Base-by-base conservation (phyloP, 2,113 vertebrate species). In the Leptosomus discolor region DNA sequence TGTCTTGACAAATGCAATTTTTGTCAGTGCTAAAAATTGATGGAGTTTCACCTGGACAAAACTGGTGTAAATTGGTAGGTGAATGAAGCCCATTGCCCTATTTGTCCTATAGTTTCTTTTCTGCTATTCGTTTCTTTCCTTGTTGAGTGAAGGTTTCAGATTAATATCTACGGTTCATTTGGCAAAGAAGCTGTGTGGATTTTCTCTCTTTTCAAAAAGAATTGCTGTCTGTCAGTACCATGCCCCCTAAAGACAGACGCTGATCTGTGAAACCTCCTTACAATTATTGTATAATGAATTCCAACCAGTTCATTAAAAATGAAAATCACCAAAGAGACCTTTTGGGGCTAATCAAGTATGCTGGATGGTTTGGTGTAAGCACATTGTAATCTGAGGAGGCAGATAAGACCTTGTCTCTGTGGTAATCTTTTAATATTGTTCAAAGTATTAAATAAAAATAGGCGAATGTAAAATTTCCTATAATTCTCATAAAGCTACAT, bases 261-360 rank as follows among this genome's bases (percentile, higher is more conserved):
- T 85, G 96, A 88, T 90, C 95, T 95, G 77, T 80, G 93, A 97
- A 97, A 84, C 68, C 76, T 74, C 94, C 61, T n/a, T 92, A 61
- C 76, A 93, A 93, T 97, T 97, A 94, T 9, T 74, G 56, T 73
- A 22, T 96, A 98, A 97, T 97, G 95, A 97, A 96, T 97, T 94
- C 50, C 90, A 80, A 84, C 29, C 90, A 96, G 91, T 92, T 97
- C 96, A 96, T 97, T 97, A 96, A 88, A 97, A 96, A 84, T 77
- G 94, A 92, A 95, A 97, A 90, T 95, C 88, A 97, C 90, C 90
- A 58, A n/a, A 96, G 94, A 97, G 95, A 95, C 82, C 81, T 91
- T 98, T 96, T 97, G 96, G 53, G 90, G 37, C 51, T 98, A 96
- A 96, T 97, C 81, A 90, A 92, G 69, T 76, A 70, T 94, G 84